These are phyloP conservation scores for Ophion obscuratus DNA, from an alignment of 2,888 invertebrate genomes.

Conservation along the genomic window DNA sequence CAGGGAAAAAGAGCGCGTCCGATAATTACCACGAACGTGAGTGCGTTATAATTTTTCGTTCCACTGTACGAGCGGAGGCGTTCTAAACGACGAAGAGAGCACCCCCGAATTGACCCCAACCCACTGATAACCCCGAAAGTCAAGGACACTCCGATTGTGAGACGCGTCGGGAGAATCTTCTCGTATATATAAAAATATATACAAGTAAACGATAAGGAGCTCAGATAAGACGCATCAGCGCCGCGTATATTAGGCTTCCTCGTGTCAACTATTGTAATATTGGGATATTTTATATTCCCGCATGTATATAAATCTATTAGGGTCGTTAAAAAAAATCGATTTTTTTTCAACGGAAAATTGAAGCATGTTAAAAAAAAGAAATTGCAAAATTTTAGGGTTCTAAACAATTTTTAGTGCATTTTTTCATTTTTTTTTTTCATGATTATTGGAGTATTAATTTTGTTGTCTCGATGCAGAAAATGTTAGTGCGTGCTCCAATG, in stretches of 20 bases:
- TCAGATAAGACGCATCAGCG: slow-evolving; percentile 38
- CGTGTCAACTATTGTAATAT: too few species aligned
- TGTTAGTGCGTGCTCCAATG: too few species aligned
- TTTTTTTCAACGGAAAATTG: too few species aligned
- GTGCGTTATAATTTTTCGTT: slow-evolving; percentile 74
- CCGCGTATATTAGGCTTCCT: background rate
- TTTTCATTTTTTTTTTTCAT: too few species aligned
- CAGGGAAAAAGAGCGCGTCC: background rate
- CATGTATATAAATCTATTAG: too few species aligned
- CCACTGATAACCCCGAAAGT: slow-evolving; percentile 79
- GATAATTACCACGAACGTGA: slow-evolving; percentile 5
- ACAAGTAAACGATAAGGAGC: slow-evolving; percentile 55
- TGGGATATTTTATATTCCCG: too few species aligned
- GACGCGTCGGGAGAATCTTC: slow-evolving; percentile 68
- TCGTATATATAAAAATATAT: slow-evolving; percentile 63
- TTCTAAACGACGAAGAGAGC: slow-evolving; percentile 65
- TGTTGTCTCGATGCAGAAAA: too few species aligned
- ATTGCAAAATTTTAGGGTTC: too few species aligned
- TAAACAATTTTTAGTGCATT: too few species aligned
- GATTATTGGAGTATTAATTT: too few species aligned
- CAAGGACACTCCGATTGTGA: slow-evolving; percentile 78
- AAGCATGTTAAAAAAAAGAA: too few species aligned
- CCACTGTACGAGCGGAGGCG: slow-evolving; percentile 68
- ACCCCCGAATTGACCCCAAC: slow-evolving; percentile 73
- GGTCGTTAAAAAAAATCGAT: too few species aligned